A percentile compares a stretch with the other conserved stretches of the same genome.
Conservation (phyloP, 2,113 vertebrate genomes). For the Corvus moneduloides region DNA sequence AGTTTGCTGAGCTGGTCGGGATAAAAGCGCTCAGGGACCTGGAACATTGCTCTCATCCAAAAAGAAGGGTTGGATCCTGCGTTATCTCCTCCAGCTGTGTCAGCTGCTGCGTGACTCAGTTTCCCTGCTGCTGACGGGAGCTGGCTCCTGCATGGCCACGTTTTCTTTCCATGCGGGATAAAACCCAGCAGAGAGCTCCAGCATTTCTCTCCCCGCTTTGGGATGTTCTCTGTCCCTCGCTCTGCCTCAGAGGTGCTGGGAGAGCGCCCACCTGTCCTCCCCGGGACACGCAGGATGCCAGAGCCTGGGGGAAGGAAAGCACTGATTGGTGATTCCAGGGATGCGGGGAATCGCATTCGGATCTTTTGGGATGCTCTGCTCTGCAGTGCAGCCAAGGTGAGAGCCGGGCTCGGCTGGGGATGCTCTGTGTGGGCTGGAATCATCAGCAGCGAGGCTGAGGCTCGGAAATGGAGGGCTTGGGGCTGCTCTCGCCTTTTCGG, state of each 20-base stretch:
- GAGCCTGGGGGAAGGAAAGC: not conserved
- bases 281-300: not conserved
- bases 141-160: accelerated
- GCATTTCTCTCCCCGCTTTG: not conserved
- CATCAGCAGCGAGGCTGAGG: not conserved
- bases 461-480: not conserved
- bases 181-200: not conserved
- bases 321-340: not conserved
- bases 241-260: not conserved
- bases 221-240: not conserved
- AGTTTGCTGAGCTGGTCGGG: not conserved
- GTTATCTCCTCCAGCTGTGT: not conserved
- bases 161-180: accelerated
- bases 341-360: not conserved
- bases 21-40: not conserved
- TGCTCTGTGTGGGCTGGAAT: not conserved
- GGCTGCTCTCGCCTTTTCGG: not conserved
- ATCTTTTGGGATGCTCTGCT: not conserved
- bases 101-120: not conserved
- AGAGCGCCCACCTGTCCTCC: not conserved
- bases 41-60: not conserved
- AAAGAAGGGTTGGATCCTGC: not conserved
- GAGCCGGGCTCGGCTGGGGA: not conserved
- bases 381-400: not conserved
- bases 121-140: not conserved